Evolutionary conservation across 2,797 vertebrate genomes (phyloP), one percentile per base, ranked within the genome.

Genomic region (Bradypus variegatus): DNA sequence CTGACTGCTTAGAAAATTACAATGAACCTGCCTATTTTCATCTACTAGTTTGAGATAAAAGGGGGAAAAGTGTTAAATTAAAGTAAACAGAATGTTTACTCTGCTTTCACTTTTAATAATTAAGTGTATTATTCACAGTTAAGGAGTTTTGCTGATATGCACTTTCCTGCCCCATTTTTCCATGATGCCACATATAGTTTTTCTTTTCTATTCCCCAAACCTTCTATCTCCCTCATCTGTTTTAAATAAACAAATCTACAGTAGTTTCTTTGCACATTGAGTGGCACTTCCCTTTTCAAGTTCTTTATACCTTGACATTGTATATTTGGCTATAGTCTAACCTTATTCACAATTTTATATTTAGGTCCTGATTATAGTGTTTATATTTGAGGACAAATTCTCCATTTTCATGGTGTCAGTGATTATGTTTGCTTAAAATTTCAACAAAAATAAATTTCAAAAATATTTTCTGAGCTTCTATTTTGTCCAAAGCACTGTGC

Each of bases 71-170:
- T 90, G 76, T 92, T 94, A 95, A 95, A 94, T 94, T 85, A 92
- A 87, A 94, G 64, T 88, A 92, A 95, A 93, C 90, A 91, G 65
- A n/a, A 70, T 81, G 76, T 93, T 95, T 94, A 80, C 53, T 93
- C 83, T 73, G 45, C 72, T 92, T 95, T 95, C 94, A 92, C 79
- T 58, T 93, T 92, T 93, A 92, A 92, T 95, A 94, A 92, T 69
- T 91, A 90, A 90, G 69, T 48, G 33, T 75, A 86, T 92, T 91
- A 62, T 88, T 95, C 89, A 92, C 50, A 90, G 48, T 76, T 94
- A 92, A 82, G 72, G 16, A 89, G 48, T 64, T 86, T 86, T 73
- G 89, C 21, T 91, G 36, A 91, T 77, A 58, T 1, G 69, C 38
- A 89, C 19, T 23, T 73, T 79, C 60, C 13, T 86, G 31, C 6